Conservation (phyloP, 2,797 vertebrate species). For the Fratercula arctica region DNA sequence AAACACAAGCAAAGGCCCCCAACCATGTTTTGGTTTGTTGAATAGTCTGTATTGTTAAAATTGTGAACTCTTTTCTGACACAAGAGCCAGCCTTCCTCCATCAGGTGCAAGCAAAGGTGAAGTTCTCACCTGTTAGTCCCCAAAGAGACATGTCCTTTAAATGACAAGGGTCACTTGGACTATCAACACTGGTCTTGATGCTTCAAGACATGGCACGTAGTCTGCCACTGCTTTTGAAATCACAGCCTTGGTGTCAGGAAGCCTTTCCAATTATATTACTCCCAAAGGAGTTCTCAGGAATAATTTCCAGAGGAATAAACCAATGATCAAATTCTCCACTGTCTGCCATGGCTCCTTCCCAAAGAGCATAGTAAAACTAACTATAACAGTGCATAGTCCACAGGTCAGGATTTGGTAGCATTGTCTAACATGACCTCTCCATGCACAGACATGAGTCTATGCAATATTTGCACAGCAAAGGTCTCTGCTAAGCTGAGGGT, state of each 20-base stretch:
- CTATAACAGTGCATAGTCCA: too few species aligned
- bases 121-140: not conserved
- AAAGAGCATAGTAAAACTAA: not conserved
- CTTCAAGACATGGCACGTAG: not conserved
- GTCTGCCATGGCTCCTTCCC: not conserved
- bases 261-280: not conserved
- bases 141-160: not conserved
- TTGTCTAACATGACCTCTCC: not conserved
- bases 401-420: not conserved
- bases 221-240: not conserved
- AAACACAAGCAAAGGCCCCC: not conserved
- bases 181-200: not conserved
- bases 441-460: rapidly evolving
- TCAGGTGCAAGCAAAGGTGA: not conserved
- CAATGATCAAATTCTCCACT: not conserved
- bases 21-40: not conserved
- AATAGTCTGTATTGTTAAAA: not conserved
- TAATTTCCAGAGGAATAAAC: not conserved
- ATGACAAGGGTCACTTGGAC: not conserved
- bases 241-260: not conserved
- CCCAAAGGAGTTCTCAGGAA: not conserved
- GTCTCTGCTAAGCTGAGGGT: not conserved
- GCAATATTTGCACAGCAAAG: not conserved
- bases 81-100: not conserved
- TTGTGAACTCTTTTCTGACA: not conserved